phyloP scores from a whole-genome alignment of 2,888 invertebrate genomes.

The Scaptodrosophila latifasciaeformis region DNA sequence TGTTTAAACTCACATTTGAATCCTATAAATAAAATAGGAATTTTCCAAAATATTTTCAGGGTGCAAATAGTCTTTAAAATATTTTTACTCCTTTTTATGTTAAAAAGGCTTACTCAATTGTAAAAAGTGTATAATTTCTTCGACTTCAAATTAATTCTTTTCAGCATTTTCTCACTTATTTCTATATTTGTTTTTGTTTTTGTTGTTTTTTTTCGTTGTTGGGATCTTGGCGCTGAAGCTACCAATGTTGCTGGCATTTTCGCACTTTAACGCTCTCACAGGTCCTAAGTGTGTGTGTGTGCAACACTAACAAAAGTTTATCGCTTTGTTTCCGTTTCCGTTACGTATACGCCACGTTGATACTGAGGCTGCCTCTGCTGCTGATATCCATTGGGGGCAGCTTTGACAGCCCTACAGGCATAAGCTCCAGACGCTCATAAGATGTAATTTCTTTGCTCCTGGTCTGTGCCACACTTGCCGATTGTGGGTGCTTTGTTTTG shows the following conservation, averaged over 20 bases:
- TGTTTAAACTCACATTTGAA: no score
- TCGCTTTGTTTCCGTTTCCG: slow-evolving; percentile 68
- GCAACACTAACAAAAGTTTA: slow-evolving; percentile 62
- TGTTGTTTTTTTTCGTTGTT: background rate
- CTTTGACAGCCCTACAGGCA: slow-evolving; percentile 32
- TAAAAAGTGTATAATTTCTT: no score
- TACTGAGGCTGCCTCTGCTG: slow-evolving; percentile 38
- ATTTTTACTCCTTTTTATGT: no score
- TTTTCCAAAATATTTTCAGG: no score
- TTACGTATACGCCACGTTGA: slow-evolving; percentile 37
- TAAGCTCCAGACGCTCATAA: slow-evolving; percentile 64
- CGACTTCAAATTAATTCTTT: no score
- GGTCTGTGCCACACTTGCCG: background rate
- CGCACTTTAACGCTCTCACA: slow-evolving; percentile 60
- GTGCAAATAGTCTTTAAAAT: no score
- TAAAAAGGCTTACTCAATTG: no score
- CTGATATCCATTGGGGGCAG: slow-evolving; percentile 3
- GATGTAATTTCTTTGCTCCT: slow-evolving; percentile 55
- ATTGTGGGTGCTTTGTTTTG: slow-evolving; percentile 7
- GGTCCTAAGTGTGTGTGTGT: slow-evolving; percentile 41
- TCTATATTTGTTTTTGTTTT: background rate
- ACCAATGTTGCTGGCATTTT: slow-evolving; percentile 37
- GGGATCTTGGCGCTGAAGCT: slow-evolving; percentile 5
- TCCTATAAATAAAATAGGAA: no score
- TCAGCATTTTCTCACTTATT: background rate